These are phyloP conservation scores for Tinamus guttatus DNA, from an alignment of 2,113 vertebrate species.

Conservation along the genomic window DNA sequence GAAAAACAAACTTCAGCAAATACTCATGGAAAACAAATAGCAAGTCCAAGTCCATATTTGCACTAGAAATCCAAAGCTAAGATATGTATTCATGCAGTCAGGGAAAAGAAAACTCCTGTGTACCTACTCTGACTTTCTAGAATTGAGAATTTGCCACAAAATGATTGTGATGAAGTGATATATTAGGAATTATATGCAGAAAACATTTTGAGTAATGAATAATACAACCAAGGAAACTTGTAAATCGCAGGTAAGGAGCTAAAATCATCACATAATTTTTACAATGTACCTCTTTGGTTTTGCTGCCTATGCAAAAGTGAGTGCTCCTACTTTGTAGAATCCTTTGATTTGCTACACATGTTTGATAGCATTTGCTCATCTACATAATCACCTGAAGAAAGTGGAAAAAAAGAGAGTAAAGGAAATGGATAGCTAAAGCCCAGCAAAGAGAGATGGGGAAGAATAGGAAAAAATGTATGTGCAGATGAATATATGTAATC, in stretches of 20 bases:
- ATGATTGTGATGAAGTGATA: background rate
- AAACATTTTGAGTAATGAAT: background rate
- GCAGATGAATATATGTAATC: background rate
- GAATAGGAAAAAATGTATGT: background rate
- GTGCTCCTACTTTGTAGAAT: background rate
- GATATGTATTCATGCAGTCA: background rate
- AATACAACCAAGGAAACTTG: background rate
- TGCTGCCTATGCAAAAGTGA: background rate
- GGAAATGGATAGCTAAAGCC: background rate
- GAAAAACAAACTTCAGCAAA: constrained; percentile 31
- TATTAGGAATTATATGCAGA: background rate
- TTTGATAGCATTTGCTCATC: background rate
- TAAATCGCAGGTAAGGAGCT: background rate
- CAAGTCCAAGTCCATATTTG: background rate
- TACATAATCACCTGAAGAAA: background rate
- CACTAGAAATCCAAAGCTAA: background rate
- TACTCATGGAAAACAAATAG: constrained; percentile 4
- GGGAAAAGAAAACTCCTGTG: background rate
- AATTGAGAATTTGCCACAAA: background rate
- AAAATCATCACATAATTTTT: background rate
- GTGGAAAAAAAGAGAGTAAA: background rate
- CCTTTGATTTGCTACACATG: background rate
- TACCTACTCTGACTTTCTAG: background rate
- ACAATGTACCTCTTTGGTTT: background rate
- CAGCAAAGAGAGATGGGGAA: background rate